Conservation (phyloP, 2,888 invertebrate species). For the Agapostemon virescens region DNA sequence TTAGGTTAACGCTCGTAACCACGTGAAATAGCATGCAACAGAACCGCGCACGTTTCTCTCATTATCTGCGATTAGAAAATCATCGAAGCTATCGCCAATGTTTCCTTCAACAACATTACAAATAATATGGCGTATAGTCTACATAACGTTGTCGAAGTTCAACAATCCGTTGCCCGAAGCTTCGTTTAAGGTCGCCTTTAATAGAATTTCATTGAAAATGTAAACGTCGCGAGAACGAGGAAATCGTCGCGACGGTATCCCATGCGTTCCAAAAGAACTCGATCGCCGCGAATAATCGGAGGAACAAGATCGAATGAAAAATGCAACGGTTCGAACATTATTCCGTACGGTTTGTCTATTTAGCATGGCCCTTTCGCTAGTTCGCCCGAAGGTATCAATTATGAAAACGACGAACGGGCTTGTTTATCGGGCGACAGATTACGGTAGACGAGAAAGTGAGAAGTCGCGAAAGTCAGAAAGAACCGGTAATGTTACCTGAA, state of each 20-base stretch:
- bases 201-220: not conserved
- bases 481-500: slow-evolving; percentile 61
- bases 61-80: not conserved
- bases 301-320: slow-evolving; percentile 17
- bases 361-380: slow-evolving; percentile 4
- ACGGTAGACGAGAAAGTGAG: not conserved
- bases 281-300: not conserved
- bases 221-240: not conserved
- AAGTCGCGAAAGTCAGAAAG: not conserved
- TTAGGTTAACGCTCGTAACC: slow-evolving; percentile 16
- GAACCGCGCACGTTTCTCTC: not conserved
- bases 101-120: not conserved
- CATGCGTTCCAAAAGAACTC: not conserved
- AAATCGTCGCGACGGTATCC: not conserved
- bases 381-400: slow-evolving; percentile 33
- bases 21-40: not conserved
- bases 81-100: not conserved
- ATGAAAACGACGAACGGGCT: not conserved
- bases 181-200: not conserved
- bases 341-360: not conserved
- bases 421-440: not conserved
- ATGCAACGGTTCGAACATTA: slow-evolving; percentile 4
- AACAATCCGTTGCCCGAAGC: not conserved
- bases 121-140: not conserved
- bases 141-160: not conserved